Evolutionary conservation across 2,113 vertebrate genomes (phyloP).

Genomic region (Athene cunicularia): DNA sequence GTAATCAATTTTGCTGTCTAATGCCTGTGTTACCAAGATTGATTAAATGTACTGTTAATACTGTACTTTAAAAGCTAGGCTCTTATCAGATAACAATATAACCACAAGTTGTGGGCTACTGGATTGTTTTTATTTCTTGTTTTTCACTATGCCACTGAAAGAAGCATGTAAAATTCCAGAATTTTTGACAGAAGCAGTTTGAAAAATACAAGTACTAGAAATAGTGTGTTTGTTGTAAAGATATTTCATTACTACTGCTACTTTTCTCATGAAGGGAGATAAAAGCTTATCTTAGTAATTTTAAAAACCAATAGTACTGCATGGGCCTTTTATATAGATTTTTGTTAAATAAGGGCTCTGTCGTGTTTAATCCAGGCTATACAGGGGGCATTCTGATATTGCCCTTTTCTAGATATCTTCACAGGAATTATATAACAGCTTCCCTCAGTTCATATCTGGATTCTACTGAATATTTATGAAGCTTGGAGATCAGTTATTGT

Average conservation of each 20-base stretch:
- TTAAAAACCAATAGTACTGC: neutral
- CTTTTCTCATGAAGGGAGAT: neutral
- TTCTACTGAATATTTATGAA: neutral
- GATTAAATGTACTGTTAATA: slow-evolving; percentile 16
- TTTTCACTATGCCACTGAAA: neutral
- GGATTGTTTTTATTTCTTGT: neutral
- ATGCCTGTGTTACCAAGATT: neutral
- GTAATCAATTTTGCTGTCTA: neutral
- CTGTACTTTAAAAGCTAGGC: neutral
- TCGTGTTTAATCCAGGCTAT: neutral
- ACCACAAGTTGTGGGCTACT: neutral
- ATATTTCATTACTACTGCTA: neutral
- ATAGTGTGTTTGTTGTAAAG: neutral
- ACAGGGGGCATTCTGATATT: neutral
- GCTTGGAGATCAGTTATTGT: neutral
- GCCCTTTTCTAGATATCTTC: neutral
- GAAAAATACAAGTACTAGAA: neutral
- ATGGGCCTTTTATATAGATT: neutral
- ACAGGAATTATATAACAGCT: neutral
- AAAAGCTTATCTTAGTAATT: neutral
- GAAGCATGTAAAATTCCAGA: neutral
- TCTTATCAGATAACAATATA: neutral
- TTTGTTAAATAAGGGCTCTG: neutral
- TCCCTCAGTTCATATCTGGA: neutral
- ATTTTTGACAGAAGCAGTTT: neutral